phyloP scores from a whole-genome alignment of 2,113 vertebrate genomes.

The Mustelus asterias region DNA sequence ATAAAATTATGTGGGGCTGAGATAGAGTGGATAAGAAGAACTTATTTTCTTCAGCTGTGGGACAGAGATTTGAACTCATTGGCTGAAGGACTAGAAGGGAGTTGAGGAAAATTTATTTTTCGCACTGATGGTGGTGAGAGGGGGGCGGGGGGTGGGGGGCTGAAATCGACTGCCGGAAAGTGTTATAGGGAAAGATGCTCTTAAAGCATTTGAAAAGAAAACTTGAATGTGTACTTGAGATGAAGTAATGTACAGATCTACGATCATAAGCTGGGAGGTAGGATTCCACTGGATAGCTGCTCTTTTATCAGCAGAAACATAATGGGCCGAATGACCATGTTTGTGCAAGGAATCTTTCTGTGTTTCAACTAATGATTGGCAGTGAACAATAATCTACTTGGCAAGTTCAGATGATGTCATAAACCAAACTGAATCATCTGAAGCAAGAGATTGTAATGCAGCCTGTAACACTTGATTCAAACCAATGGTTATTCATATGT shows the following conservation, averaged over 20 bases:
- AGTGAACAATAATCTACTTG: not conserved
- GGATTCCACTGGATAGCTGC: not conserved
- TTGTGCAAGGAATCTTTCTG: not conserved
- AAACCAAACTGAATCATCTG: not conserved
- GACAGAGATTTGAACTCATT: too few relatives aligned
- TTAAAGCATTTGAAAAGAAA: not conserved
- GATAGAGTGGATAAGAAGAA: too few relatives aligned
- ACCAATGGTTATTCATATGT: conserved; percentile 19
- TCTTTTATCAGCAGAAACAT: not conserved
- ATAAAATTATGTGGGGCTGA: too few relatives aligned
- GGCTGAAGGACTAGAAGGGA: not conserved
- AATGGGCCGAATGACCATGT: not conserved
- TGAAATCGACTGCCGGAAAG: not conserved
- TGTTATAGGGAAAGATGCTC: not conserved
- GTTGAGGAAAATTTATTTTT: not conserved
- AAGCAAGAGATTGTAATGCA: not conserved
- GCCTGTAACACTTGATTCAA: conserved; percentile 12
- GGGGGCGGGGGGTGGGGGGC: too few relatives aligned
- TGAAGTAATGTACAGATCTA: not conserved
- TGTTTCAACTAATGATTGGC: not conserved
- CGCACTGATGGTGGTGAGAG: not conserved
- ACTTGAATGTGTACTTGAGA: not conserved
- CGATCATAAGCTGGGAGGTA: not conserved
- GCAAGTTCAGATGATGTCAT: not conserved
- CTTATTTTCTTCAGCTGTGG: too few relatives aligned